Conservation (phyloP, 2,888 invertebrate genomes). For the Ptilodon capucinus region DNA sequence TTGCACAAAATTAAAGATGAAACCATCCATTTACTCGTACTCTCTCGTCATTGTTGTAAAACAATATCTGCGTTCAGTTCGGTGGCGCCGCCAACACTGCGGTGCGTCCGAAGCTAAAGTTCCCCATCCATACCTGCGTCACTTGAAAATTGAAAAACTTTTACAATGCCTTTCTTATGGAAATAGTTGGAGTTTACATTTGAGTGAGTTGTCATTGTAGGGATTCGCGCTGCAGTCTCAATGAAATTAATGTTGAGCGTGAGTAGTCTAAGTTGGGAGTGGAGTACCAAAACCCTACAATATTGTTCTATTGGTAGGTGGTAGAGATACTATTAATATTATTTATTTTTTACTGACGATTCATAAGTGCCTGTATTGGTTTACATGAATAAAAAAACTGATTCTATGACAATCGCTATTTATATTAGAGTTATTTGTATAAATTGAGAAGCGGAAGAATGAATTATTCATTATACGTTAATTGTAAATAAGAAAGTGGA, state of each 20-base stretch:
- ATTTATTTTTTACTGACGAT: too few species aligned
- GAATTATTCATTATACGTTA: too few species aligned
- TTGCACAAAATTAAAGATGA: background rate
- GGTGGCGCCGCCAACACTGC: conserved; percentile 20
- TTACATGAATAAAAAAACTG: too few species aligned
- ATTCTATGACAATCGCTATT: too few species aligned
- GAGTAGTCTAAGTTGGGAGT: conserved; percentile 22
- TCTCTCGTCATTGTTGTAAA: background rate
- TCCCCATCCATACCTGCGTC: conserved; percentile 80
- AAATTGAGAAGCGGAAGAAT: too few species aligned
- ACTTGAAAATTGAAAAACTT: conserved; percentile 83
- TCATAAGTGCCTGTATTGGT: too few species aligned
- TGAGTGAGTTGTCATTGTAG: conserved; percentile 79
- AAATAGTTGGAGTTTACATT: conserved; percentile 79
- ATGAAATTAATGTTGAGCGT: conserved; percentile 52
- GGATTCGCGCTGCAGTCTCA: conserved; percentile 67
- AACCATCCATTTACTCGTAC: background rate
- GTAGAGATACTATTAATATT: too few species aligned
- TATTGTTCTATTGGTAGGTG: conserved; percentile 3
- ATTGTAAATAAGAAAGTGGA: too few species aligned
- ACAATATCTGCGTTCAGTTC: background rate
- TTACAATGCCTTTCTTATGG: conserved; percentile 80
- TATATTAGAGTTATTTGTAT: too few species aligned
- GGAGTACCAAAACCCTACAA: conserved; percentile 1
- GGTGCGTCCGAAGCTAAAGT: conserved; percentile 70